Base-by-base conservation (phyloP, 2,888 invertebrate genomes). In the Macrophya annulata region DNA sequence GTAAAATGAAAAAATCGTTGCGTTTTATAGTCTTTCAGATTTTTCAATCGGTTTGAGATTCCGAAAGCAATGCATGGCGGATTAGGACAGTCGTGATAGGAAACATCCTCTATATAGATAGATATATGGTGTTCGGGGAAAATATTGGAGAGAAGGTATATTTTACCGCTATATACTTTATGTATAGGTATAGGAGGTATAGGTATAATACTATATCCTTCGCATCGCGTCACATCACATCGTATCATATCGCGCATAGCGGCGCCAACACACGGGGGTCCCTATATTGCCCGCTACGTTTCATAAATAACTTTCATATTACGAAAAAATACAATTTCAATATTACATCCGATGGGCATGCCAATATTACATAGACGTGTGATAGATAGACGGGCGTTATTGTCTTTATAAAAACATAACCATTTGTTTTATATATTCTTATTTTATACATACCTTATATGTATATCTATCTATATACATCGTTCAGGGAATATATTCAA, bases 351-450 rank as follows among this genome's bases (percentile, higher is more conserved):
- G 91, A 92, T 91, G 92, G 91, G 89, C 89, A 89, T 88, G 90
- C 90, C 90, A 90, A 93, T 93, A 93, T 93, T 91, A 90, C 92
- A 90, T 89, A 48, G 90, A 91, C 90, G 91, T 89, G 89, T 93
- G 92, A 93, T 92, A 92, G 92, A 93, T 93, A 92, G 93, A 90
- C 90, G 91, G 87, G 88, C 90, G 89, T 92, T 93, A 93, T 93
- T 92, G 93, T 93, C 93, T 92, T 93, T 91, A 92, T 89, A 92
- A 92, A 92, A 91, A 90, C 90, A 92, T 92, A 92, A 93, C 92
- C 91, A 92, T 93, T 92, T 90, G 88, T 93, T 93, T 92, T 89
- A 89, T 89, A 90, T 88, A 89, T 89, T 89, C 89, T 88, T 90
- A 91, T 90, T 89, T 55, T 68, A 62, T 82, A 71, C 71, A 37